Evolutionary conservation across 2,113 vertebrate species (phyloP).

Genomic region (Onychorhynchus coronatus): DNA sequence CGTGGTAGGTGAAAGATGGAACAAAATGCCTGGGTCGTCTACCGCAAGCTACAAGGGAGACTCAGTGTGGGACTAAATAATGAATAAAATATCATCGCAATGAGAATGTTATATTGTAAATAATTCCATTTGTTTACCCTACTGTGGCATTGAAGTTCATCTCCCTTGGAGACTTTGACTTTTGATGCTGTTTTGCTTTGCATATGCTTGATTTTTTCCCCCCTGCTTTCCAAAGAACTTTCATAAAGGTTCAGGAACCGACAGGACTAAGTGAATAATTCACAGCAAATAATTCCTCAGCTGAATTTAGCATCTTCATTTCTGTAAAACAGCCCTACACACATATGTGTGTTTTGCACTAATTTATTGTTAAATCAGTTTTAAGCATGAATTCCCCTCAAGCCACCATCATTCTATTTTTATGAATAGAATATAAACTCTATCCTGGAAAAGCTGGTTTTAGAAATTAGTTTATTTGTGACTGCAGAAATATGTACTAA

Average conservation of each 20-base stretch:
- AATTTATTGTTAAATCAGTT: constrained; percentile 28
- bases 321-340: neutral
- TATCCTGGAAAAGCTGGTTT: neutral
- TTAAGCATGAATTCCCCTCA: neutral
- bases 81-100: constrained; percentile 51
- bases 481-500: neutral
- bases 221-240: neutral
- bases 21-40: neutral
- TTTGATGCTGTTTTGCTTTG: constrained; percentile 54
- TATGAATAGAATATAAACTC: neutral
- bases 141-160: constrained; percentile 37
- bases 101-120: constrained; percentile 47
- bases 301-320: neutral
- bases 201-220: neutral
- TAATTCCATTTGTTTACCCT: constrained; percentile 60
- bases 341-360: neutral
- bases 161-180: constrained; percentile 51
- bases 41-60: neutral
- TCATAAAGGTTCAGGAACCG: neutral
- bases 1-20: neutral
- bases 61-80: constrained; percentile 42
- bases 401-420: neutral
- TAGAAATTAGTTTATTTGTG: neutral
- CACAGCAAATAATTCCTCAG: neutral
- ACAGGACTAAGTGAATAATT: constrained; percentile 11